Evolutionary conservation across 2,113 vertebrate species (phyloP).

Genomic region (Nannospalax galili): DNA sequence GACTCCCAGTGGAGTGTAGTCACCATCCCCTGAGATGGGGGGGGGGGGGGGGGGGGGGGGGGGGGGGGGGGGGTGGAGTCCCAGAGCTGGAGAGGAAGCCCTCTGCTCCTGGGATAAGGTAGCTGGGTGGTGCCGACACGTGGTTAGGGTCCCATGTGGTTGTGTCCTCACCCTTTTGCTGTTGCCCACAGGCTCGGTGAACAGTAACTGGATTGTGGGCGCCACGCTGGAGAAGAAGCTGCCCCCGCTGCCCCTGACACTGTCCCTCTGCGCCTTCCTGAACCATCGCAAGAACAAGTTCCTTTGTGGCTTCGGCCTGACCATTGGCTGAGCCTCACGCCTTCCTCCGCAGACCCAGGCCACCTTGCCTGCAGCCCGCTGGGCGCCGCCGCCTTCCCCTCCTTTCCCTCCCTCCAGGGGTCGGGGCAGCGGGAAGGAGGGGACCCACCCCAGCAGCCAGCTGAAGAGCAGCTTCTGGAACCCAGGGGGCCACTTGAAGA

Average conservation of each 20-base stretch:
- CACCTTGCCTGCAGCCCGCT: constrained; percentile 16
- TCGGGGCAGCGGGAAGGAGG: constrained; percentile 67
- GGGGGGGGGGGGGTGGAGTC: not conserved
- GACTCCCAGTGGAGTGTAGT: too few species aligned
- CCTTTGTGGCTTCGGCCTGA: constrained; percentile 94
- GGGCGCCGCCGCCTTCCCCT: not conserved
- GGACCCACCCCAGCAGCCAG: constrained; percentile 41
- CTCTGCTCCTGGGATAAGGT: not conserved
- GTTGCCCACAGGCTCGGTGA: constrained; percentile 87
- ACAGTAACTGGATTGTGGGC: constrained; percentile 95
- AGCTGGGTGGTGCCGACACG: not conserved
- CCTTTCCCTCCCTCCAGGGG: not conserved
- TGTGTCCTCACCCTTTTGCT: not conserved
- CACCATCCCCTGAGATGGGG: not conserved
- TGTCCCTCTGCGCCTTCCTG: constrained; percentile 94
- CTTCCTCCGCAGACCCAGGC: constrained; percentile 16
- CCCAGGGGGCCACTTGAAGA: not conserved
- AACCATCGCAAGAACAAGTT: constrained; percentile 96
- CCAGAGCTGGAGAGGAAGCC: not conserved
- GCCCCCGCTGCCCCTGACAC: constrained; percentile 90
- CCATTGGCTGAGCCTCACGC: constrained; percentile 88
- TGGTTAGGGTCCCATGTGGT: not conserved
- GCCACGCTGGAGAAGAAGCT: constrained; percentile 95
- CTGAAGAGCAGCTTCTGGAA: constrained; percentile 20
- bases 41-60: not conserved